Evolutionary conservation across 2,888 invertebrate species (phyloP), one percentile per base, ranked within the genome.

Genomic region (Volucella inanis): DNA sequence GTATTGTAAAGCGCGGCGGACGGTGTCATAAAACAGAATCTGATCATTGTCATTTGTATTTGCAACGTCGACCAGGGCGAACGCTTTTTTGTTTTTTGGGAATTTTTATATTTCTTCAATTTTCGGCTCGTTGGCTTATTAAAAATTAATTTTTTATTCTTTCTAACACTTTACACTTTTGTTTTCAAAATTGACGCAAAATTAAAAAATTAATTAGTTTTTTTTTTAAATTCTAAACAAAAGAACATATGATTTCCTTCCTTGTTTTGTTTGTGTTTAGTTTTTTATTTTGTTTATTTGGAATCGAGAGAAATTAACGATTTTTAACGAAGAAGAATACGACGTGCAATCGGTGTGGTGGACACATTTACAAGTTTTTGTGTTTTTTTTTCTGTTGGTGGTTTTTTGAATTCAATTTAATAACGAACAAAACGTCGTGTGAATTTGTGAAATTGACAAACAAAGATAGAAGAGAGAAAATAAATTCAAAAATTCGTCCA

Each of bases 1-100:
- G 79, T 79, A 62, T 83, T 71, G 45, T 82, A 43, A 65, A 43
- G 62, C 54, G 67, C 65, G 52, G 65, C 65, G 84, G 80, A 84
- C 75, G 65, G 79, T 61, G 43, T 79, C 64, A 41, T 75, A 75
- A 84, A 84, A 79, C 75, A 70, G 79, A 84, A 79, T 71, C 54
- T 54, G 67, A 81, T 89, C 89, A 31, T 31, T 31, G 88, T 90
- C 91, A 90, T 91, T 90, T 90, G 89, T 90, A 90, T 90, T 90
- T 91, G 87, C 89, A 89, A 89, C 90, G 91, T 89, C 91, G 91
- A 89, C 89, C 89, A 88, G 89, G 90, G 88, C 87, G 88, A 90
- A 90, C 87, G 90, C 89, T 89, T 90, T 89, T 90, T 90, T 90
- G 89, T 90, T 90, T 90, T 90, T 90, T 90, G 90, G 90, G 90